These are phyloP conservation scores for Balaeniceps rex DNA, from an alignment of 2,113 vertebrate species.

Conservation along the genomic window DNA sequence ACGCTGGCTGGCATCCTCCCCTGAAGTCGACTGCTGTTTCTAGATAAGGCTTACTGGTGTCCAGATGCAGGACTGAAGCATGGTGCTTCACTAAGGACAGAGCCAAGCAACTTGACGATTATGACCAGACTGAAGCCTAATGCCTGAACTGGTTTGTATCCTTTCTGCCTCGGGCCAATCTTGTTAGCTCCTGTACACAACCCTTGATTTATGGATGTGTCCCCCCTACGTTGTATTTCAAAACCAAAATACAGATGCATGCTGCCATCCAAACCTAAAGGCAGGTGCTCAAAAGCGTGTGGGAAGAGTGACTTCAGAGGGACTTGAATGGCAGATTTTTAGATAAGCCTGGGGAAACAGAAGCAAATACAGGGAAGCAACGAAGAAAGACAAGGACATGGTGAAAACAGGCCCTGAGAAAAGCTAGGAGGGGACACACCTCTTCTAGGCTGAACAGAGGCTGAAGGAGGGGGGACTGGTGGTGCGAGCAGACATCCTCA, in stretches of 20 bases:
- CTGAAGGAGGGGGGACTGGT: not conserved
- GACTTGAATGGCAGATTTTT: not conserved
- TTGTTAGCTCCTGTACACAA: not conserved
- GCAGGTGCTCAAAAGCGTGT: not conserved
- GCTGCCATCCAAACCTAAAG: not conserved
- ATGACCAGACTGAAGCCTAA: not conserved
- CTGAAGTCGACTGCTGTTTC: not conserved
- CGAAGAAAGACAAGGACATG: not conserved
- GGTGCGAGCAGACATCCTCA: not conserved
- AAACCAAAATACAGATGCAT: not conserved
- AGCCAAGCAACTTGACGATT: not conserved
- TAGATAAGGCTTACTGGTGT: not conserved
- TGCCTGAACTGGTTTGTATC: not conserved
- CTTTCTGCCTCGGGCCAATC: not conserved
- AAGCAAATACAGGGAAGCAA: not conserved
- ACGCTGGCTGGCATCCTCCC: not conserved
- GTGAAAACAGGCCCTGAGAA: not conserved
- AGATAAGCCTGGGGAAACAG: not conserved
- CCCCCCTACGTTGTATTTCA: accelerated
- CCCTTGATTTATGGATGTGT: not conserved
- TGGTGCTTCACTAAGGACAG: not conserved
- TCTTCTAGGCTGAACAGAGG: not conserved
- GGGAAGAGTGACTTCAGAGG: not conserved
- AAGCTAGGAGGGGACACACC: not conserved
- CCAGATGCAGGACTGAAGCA: not conserved